Evolutionary conservation across 2,797 vertebrate genomes (phyloP).

Genomic region (Artibeus lituratus): DNA sequence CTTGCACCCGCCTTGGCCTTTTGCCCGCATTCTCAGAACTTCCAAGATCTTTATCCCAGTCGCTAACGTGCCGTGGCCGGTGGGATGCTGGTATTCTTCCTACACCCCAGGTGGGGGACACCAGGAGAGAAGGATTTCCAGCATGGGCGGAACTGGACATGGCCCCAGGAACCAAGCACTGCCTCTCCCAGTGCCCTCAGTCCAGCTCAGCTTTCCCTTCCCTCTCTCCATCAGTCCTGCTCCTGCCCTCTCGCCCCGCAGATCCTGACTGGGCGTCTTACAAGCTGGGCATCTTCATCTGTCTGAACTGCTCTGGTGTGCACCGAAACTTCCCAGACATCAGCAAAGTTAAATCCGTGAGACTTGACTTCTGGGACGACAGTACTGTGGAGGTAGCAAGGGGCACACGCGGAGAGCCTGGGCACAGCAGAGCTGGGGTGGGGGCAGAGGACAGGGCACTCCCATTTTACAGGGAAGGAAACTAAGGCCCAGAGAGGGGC

Average conservation of each 20-base stretch:
- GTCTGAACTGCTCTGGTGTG: conserved; percentile 92
- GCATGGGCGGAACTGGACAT: neutral
- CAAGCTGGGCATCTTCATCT: conserved; percentile 93
- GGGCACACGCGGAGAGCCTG: neutral
- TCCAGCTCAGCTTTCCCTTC: neutral
- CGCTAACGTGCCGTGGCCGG: neutral
- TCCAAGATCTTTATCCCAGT: neutral
- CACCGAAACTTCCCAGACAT: conserved; percentile 89
- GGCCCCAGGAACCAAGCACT: neutral
- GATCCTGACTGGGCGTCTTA: conserved; percentile 95
- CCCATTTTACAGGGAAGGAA: neutral
- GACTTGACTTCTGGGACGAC: conserved; percentile 94
- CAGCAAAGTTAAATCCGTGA: conserved; percentile 92
- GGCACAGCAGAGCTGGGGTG: neutral
- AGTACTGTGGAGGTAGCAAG: conserved; percentile 87
- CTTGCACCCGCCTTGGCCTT: neutral
- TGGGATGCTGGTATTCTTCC: neutral
- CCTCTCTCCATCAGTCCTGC: neutral
- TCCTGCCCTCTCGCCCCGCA: conserved; percentile 68
- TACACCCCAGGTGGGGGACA: neutral
- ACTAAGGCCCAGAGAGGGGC: neutral
- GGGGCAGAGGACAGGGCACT: neutral
- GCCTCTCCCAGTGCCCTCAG: neutral
- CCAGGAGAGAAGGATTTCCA: neutral
- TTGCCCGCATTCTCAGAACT: neutral